Evolutionary conservation across 2,888 invertebrate species (phyloP), one percentile per base, ranked within the genome.

Genomic region (Lapara coniferarum): DNA sequence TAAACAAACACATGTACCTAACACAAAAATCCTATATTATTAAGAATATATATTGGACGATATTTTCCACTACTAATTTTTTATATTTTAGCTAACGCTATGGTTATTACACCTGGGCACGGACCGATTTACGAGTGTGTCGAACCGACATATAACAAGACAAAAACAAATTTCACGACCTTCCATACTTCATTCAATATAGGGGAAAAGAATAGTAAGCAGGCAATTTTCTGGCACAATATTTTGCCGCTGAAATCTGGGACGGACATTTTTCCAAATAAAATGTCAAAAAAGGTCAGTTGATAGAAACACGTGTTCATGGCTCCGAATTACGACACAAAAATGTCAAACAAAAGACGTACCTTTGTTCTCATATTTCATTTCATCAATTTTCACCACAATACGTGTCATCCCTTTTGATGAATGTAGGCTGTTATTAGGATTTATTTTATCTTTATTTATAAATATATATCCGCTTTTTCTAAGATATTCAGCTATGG

Each of bases 61-160:
- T 37, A 37, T 8, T 5, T 37, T 37, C 37, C 37, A 37, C 37
- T 37, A 37, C 8, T 37, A 7, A 7, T 0, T n/a, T n/a, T n/a
- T n/a, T n/a, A n/a, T 37, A 37, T 8, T 37, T 37, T 37, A 37
- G 8, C 19, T 10, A 16, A 16, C 46, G 44, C 49, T 46, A 13
- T 16, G n/a, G 14, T 16, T 53, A 66, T 72, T 78, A 74, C 84
- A 85, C 84, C 86, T 87, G 87, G 83, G 85, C 71, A 82, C 80
- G 80, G 79, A 75, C 72, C 78, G 79, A 83, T 87, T 88, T 85
- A 87, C 80, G 82, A n/a, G 12, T 56, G 16, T 46, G 56, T 25
- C 74, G 76, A 74, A 75, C 79, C 76, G 82, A 81, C 80, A 67
- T 19, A 14, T 8, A 44, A 55, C 67, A 56, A 14, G 56, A 46